These are phyloP conservation scores for Limosa lapponica DNA, from an alignment of 2,797 vertebrate genomes.

Conservation along the genomic window DNA sequence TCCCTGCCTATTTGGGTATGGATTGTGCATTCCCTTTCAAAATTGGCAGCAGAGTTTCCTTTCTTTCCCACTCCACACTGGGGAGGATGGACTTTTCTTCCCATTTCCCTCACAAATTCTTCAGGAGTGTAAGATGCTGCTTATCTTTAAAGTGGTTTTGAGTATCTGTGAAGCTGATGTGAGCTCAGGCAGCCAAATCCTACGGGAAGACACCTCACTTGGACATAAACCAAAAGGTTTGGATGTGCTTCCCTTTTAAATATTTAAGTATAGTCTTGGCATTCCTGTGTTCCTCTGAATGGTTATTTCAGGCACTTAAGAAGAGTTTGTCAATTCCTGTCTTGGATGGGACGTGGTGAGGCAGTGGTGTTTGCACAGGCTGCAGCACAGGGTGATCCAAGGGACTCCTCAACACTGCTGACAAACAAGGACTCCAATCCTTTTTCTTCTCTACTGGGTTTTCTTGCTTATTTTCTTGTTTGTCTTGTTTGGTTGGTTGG, in stretches of 20 bases:
- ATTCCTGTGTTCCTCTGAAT: not conserved
- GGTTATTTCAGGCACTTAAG: not conserved
- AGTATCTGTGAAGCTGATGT: not conserved
- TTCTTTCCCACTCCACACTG: not conserved
- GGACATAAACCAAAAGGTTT: not conserved
- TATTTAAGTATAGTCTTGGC: not conserved
- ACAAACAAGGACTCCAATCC: not conserved
- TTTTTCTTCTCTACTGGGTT: not conserved
- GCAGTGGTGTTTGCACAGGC: not conserved
- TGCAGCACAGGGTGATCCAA: not conserved
- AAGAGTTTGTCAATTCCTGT: not conserved
- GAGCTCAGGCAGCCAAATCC: not conserved
- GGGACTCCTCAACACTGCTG: not conserved
- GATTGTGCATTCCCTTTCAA: not conserved
- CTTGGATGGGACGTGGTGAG: rapidly evolving
- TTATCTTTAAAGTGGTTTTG: not conserved
- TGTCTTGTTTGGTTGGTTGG: not conserved
- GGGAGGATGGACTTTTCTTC: not conserved
- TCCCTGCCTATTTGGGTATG: not conserved
- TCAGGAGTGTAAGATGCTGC: not conserved
- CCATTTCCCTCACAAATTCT: not conserved
- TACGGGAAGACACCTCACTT: not conserved
- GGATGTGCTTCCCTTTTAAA: not conserved
- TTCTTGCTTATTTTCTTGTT: slow-evolving; percentile 24
- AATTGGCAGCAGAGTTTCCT: not conserved